phyloP scores from a whole-genome alignment of 2,113 vertebrate species.

The Xenus cinereus region DNA sequence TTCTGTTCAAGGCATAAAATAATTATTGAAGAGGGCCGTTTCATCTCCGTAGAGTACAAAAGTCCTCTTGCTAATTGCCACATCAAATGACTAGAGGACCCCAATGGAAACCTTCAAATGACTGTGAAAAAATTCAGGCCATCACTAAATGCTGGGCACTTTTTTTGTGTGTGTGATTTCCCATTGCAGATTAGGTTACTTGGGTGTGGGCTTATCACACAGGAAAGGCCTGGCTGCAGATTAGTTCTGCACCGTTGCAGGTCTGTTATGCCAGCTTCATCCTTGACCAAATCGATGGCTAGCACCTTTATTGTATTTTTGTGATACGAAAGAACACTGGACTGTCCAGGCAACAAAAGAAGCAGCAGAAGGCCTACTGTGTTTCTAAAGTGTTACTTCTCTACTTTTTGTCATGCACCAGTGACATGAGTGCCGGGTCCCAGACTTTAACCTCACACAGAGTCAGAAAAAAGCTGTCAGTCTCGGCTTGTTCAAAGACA shows the following conservation, averaged over 20 bases:
- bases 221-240: slow-evolving; percentile 80
- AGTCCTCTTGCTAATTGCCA: slow-evolving; percentile 87
- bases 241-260: slow-evolving; percentile 85
- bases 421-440: slow-evolving; percentile 77
- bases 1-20: slow-evolving; percentile 79
- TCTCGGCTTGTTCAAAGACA: slow-evolving; percentile 79
- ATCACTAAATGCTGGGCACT: slow-evolving; percentile 64
- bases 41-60: slow-evolving; percentile 79
- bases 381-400: slow-evolving; percentile 73
- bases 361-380: slow-evolving; percentile 52
- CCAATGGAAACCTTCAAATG: slow-evolving; percentile 77
- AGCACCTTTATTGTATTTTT: slow-evolving; percentile 78
- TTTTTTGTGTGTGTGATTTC: slow-evolving; percentile 68
- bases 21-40: slow-evolving; percentile 83
- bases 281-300: slow-evolving; percentile 77
- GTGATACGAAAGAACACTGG: slow-evolving; percentile 74
- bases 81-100: slow-evolving; percentile 85
- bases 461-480: slow-evolving; percentile 79
- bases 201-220: slow-evolving; percentile 69
- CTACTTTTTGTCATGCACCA: slow-evolving; percentile 77
- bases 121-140: slow-evolving; percentile 74
- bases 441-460: slow-evolving; percentile 64
- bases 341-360: slow-evolving; percentile 62
- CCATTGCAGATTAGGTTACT: slow-evolving; percentile 79
- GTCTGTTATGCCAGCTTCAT: slow-evolving; percentile 80